These are phyloP conservation scores for Sceloporus undulatus DNA, from an alignment of 2,113 vertebrate species.

Conservation along the genomic window DNA sequence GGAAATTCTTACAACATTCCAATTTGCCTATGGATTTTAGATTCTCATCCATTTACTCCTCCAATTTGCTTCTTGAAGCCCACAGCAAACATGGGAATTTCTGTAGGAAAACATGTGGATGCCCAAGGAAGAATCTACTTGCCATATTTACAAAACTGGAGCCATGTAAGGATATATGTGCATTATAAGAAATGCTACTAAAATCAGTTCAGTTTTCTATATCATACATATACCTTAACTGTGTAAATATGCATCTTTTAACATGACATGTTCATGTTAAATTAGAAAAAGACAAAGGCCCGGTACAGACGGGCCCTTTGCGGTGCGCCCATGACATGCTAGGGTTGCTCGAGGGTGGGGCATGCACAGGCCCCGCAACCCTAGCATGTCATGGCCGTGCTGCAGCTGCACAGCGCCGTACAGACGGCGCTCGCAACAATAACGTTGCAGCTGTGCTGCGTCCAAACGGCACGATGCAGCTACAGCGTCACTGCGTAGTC, in stretches of 20 bases:
- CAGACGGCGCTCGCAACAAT: too few relatives aligned
- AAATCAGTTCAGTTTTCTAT: not conserved
- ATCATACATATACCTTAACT: not conserved
- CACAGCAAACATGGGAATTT: constrained; percentile 89
- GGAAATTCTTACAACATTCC: constrained; percentile 93
- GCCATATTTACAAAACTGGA: constrained; percentile 93
- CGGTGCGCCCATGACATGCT: too few relatives aligned
- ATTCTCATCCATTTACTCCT: constrained; percentile 95
- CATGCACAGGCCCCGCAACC: too few relatives aligned
- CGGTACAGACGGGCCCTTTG: too few relatives aligned
- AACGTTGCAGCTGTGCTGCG: too few relatives aligned
- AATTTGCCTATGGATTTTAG: constrained; percentile 91
- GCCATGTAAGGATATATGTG: constrained; percentile 83
- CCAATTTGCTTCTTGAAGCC: constrained; percentile 94
- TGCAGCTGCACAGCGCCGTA: too few relatives aligned
- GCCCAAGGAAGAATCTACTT: constrained; percentile 88
- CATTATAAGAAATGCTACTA: not conserved
- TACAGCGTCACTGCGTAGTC: too few relatives aligned
- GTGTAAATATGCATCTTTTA: not conserved
- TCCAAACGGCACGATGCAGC: too few relatives aligned
- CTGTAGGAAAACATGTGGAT: constrained; percentile 92
- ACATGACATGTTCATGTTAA: not conserved
- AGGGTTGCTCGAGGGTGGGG: too few relatives aligned
- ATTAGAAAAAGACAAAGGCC: not conserved
- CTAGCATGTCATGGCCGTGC: too few relatives aligned